phyloP scores from a whole-genome alignment of 2,113 vertebrate species.

The Reinhardtius hippoglossoides region DNA sequence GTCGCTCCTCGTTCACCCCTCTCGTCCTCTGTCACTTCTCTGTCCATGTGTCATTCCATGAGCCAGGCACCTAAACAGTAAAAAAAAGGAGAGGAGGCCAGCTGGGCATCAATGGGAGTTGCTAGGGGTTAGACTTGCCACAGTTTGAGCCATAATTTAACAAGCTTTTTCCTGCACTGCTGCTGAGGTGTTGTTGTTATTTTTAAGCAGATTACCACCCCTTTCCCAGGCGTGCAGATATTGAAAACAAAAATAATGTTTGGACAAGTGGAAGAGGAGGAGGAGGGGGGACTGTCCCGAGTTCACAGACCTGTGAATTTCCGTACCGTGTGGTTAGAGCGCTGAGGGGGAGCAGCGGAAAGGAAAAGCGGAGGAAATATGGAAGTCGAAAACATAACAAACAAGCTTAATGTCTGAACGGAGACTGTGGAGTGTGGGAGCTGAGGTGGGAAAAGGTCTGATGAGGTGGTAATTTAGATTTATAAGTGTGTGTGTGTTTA shows the following conservation, averaged over 20 bases:
- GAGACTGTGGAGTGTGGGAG: constrained; percentile 46
- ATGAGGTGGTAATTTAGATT: constrained; percentile 48
- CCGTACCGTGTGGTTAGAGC: constrained; percentile 51
- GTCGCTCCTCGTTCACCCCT: constrained; percentile 55
- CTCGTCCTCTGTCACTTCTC: constrained; percentile 51
- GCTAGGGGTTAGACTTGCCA: constrained; percentile 54
- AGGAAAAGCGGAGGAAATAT: constrained; percentile 80
- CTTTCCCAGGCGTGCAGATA: constrained; percentile 54
- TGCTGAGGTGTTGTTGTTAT: constrained; percentile 36
- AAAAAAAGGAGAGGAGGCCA: constrained; percentile 52
- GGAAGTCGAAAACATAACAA: constrained; percentile 80
- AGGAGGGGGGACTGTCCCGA: constrained; percentile 47
- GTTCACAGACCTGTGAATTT: constrained; percentile 71
- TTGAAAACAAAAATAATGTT: constrained; percentile 70
- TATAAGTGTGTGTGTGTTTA: constrained; percentile 37
- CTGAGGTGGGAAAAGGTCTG: constrained; percentile 32
- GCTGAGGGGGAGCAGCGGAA: constrained; percentile 47
- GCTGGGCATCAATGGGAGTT: constrained; percentile 59
- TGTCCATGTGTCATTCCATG: constrained; percentile 54
- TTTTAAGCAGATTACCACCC: constrained; percentile 37
- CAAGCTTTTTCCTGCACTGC: constrained; percentile 11
- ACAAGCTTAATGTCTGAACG: constrained; percentile 72
- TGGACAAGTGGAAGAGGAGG: constrained; percentile 60
- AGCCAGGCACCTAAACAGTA: constrained; percentile 47
- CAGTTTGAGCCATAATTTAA: constrained; percentile 42